A percentile compares a stretch with the other conserved stretches of the same genome.
phyloP scores from a whole-genome alignment of 2,888 invertebrate species.

The Drosophila mimetica region DNA sequence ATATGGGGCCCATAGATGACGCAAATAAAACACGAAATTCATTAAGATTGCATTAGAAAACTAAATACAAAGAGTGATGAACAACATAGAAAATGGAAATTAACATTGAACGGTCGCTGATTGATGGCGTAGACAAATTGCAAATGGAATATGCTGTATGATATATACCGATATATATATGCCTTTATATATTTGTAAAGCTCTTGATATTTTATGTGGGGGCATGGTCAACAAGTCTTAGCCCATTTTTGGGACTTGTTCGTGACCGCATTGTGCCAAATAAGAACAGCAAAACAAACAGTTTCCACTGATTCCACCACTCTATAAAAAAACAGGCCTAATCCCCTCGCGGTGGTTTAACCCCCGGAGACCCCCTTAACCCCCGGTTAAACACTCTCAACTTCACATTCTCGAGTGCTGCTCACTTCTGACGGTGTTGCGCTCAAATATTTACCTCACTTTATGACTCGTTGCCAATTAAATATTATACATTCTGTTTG shows the following conservation, averaged over 20 bases:
- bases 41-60: slow-evolving; percentile 39
- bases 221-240: slow-evolving; percentile 69
- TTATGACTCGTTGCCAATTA: slow-evolving; percentile 55
- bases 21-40: slow-evolving; percentile 44
- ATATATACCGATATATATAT: slow-evolving; percentile 1
- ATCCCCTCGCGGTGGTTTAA: slow-evolving; percentile 20
- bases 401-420: slow-evolving; percentile 17
- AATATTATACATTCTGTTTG: slow-evolving; percentile 22
- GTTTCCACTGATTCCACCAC: slow-evolving; percentile 21
- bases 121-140: slow-evolving; percentile 42
- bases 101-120: slow-evolving; percentile 40
- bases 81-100: slow-evolving; percentile 32
- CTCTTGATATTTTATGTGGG: slow-evolving; percentile 22
- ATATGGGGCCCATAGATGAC: slow-evolving; percentile 40
- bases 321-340: slow-evolving; percentile 24
- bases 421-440: slow-evolving; percentile 12
- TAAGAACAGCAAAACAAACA: slow-evolving; percentile 42
- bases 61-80: slow-evolving; percentile 15
- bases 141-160: slow-evolving; percentile 19
- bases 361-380: neutral
- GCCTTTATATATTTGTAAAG: neutral
- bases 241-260: slow-evolving; percentile 70
- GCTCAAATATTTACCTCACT: slow-evolving; percentile 53
- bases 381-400: slow-evolving; percentile 10
- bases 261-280: slow-evolving; percentile 71